These are phyloP conservation scores for Lordiphosa andalusiaca DNA, from an alignment of 2,888 invertebrate species.

Conservation along the genomic window DNA sequence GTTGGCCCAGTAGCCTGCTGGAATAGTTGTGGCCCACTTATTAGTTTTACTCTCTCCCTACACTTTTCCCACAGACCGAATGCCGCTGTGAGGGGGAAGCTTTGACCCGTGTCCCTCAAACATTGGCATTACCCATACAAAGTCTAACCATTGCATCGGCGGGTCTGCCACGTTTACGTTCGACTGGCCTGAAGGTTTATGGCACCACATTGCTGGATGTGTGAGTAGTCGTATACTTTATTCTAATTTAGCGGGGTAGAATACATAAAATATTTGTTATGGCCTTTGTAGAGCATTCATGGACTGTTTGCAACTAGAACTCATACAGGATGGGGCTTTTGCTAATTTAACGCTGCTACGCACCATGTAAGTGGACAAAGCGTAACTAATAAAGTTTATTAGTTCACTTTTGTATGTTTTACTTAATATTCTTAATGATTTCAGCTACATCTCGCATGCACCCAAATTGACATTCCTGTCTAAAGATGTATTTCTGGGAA, in stretches of 20 bases:
- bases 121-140: constrained; percentile 75
- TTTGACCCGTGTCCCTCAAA: constrained; percentile 78
- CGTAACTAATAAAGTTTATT: constrained; percentile 13
- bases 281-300: constrained; percentile 63
- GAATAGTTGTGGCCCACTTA: too few species aligned
- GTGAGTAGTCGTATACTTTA: constrained; percentile 58
- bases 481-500: constrained; percentile 77
- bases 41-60: not conserved
- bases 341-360: constrained; percentile 68
- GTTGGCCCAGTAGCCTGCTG: not conserved
- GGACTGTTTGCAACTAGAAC: constrained; percentile 75
- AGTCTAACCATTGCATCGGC: constrained; percentile 78
- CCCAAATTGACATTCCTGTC: constrained; percentile 82
- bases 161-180: constrained; percentile 75
- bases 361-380: constrained; percentile 66
- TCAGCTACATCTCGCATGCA: constrained; percentile 86
- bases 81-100: constrained; percentile 79
- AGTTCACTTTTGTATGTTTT: too few species aligned
- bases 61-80: constrained; percentile 39
- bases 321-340: constrained; percentile 78
- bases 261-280: not conserved
- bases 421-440: not conserved
- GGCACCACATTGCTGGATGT: constrained; percentile 75
- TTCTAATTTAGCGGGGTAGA: not conserved
- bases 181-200: constrained; percentile 77